These are phyloP conservation scores for Zaprionus africanus DNA, from an alignment of 1,140 invertebrate genomes.

Conservation along the genomic window DNA sequence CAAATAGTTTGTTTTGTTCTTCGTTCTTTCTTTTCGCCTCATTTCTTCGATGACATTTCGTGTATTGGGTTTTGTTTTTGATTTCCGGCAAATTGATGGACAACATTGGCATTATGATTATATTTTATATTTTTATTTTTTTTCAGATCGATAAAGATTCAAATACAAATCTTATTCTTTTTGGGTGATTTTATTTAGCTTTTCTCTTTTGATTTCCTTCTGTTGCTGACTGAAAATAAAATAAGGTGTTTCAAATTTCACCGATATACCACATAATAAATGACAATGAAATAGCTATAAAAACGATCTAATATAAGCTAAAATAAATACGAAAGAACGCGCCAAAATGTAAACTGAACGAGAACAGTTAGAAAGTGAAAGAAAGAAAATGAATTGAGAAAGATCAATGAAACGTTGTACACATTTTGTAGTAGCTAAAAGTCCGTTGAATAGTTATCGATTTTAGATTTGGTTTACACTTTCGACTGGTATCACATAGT, in stretches of 20 bases:
- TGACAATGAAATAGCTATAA: slow-evolving; percentile 64
- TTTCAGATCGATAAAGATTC: neutral
- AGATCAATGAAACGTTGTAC: slow-evolving; percentile 29
- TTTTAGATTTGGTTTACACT: slow-evolving; percentile 63
- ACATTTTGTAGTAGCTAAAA: slow-evolving; percentile 30
- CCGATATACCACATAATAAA: slow-evolving; percentile 35
- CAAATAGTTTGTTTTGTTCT: slow-evolving; percentile 44
- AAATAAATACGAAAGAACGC: slow-evolving; percentile 61
- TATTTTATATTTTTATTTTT: neutral
- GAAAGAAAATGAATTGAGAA: neutral
- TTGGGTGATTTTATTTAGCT: slow-evolving; percentile 13
- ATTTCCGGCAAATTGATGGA: slow-evolving; percentile 6
- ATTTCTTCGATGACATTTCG: slow-evolving; percentile 70
- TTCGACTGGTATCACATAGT: slow-evolving; percentile 79
- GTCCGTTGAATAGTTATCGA: slow-evolving; percentile 48
- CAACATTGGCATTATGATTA: neutral
- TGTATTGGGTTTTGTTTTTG: slow-evolving; percentile 68
- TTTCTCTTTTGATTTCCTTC: slow-evolving; percentile 19
- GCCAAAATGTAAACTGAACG: slow-evolving; percentile 68
- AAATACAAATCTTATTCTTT: neutral
- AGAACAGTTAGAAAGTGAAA: slow-evolving; percentile 23
- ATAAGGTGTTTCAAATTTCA: slow-evolving; percentile 24
- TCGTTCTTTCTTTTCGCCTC: slow-evolving; percentile 40
- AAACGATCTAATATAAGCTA: slow-evolving; percentile 65
- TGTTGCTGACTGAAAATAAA: slow-evolving; percentile 17